A percentile compares a stretch with the other conserved stretches of the same genome.
These are phyloP conservation scores for Pelusios castaneus DNA, from an alignment of 2,113 vertebrate genomes.

Conservation along the genomic window DNA sequence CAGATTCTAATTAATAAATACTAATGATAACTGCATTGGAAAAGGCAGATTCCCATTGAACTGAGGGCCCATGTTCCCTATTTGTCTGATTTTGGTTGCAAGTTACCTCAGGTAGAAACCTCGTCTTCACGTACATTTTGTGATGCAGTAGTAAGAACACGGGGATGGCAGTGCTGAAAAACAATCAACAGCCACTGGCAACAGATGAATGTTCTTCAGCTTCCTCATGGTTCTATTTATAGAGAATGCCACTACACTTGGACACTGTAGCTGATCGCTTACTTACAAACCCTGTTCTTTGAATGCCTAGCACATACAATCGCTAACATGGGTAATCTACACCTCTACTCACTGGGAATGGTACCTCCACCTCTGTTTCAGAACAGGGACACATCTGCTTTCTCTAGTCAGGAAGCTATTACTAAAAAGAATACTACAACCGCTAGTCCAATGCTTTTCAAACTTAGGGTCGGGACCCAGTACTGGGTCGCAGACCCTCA, in stretches of 20 bases:
- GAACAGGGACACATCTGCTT: neutral
- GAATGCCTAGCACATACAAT: neutral
- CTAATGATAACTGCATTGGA: constrained; percentile 24
- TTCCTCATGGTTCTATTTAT: neutral
- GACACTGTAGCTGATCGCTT: neutral
- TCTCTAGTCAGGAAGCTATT: neutral
- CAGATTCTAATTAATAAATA: constrained; percentile 48
- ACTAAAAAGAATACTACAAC: neutral
- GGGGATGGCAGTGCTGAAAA: neutral
- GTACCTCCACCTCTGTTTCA: neutral
- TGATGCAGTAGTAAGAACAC: neutral
- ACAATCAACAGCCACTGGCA: neutral
- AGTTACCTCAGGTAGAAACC: neutral
- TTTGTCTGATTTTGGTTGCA: neutral
- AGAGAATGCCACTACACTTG: neutral
- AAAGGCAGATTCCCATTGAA: neutral
- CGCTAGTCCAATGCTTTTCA: too few relatives aligned
- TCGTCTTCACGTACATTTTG: neutral
- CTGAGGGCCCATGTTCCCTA: neutral
- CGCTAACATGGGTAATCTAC: neutral
- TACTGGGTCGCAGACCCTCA: too few relatives aligned
- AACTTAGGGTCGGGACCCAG: too few relatives aligned
- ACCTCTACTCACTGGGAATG: neutral
- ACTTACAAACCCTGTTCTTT: neutral
- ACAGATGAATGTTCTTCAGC: neutral